Conservation (phyloP, 2,888 invertebrate genomes). For the Tetragnatha montana region DNA sequence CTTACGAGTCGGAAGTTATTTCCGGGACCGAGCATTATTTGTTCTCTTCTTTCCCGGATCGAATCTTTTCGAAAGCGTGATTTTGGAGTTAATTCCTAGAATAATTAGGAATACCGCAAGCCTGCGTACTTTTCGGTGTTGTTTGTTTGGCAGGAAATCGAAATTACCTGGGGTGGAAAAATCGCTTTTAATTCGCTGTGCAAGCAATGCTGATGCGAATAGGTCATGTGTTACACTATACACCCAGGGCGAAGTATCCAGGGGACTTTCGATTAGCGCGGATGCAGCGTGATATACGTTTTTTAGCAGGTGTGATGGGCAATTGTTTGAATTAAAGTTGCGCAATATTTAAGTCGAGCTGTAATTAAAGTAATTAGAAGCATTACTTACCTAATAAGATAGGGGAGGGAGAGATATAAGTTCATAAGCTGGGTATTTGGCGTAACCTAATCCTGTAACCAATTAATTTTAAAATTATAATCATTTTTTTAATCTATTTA, state of each 20-base stretch:
- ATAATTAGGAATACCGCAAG: slow-evolving; percentile 43
- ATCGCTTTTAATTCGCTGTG: background rate
- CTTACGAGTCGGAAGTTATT: slow-evolving; percentile 56
- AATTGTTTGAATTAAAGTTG: no score
- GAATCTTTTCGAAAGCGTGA: slow-evolving; percentile 38
- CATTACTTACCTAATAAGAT: no score
- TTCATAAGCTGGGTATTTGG: no score
- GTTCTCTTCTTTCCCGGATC: slow-evolving; percentile 21
- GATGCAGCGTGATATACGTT: no score
- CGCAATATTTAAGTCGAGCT: no score
- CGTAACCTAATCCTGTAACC: no score
- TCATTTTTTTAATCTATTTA: no score
- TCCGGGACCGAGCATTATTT: slow-evolving; percentile 11
- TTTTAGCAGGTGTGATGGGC: no score
- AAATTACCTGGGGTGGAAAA: background rate
- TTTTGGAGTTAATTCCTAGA: slow-evolving; percentile 39
- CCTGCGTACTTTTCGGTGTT: background rate
- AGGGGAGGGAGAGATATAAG: no score
- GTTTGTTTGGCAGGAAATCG: background rate
- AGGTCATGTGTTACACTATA: background rate
- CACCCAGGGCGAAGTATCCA: background rate
- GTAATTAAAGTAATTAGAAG: no score
- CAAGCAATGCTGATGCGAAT: background rate
- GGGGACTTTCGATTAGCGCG: background rate
- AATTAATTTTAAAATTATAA: no score